Conservation (phyloP, 2,113 vertebrate species). For the Labrus mixtus region DNA sequence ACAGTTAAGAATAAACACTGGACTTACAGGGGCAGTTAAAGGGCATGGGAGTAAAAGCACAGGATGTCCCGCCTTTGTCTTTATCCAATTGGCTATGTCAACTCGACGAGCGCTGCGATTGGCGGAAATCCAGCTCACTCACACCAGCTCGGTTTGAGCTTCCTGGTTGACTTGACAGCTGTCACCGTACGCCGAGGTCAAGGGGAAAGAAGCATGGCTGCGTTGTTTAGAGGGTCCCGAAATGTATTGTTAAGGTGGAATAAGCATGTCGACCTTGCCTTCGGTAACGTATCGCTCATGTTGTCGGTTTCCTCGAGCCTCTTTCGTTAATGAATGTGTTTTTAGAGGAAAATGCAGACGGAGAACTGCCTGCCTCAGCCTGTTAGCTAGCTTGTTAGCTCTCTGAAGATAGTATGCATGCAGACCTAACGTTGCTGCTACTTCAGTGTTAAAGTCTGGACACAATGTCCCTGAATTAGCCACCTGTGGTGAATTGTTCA, state of each 20-base stretch:
- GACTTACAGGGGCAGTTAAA: background rate
- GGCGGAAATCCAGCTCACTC: slow-evolving; percentile 53
- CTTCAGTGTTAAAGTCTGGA: slow-evolving; percentile 9
- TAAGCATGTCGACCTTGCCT: slow-evolving; percentile 73
- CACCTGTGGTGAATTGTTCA: slow-evolving; percentile 6
- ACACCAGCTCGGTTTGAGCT: slow-evolving; percentile 23
- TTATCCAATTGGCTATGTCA: slow-evolving; percentile 58
- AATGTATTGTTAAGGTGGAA: slow-evolving; percentile 73
- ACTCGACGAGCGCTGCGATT: slow-evolving; percentile 36
- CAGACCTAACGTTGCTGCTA: background rate
- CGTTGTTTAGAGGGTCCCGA: slow-evolving; percentile 80
- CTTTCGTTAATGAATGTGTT: background rate
- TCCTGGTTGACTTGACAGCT: slow-evolving; percentile 67
- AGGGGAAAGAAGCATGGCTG: slow-evolving; percentile 82
- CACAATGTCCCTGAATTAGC: slow-evolving; percentile 28
- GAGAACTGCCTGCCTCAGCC: slow-evolving; percentile 2
- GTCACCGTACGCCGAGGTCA: slow-evolving; percentile 73
- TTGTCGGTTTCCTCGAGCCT: background rate
- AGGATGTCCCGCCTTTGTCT: slow-evolving; percentile 67
- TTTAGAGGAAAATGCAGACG: background rate
- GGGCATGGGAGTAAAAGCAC: slow-evolving; percentile 27
- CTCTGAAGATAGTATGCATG: slow-evolving; percentile 21
- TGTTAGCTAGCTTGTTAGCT: slow-evolving; percentile 67
- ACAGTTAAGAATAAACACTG: background rate
- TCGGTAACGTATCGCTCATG: slow-evolving; percentile 78